These are phyloP conservation scores for Aphis gossypii DNA, from an alignment of 1,140 invertebrate genomes.

Conservation along the genomic window DNA sequence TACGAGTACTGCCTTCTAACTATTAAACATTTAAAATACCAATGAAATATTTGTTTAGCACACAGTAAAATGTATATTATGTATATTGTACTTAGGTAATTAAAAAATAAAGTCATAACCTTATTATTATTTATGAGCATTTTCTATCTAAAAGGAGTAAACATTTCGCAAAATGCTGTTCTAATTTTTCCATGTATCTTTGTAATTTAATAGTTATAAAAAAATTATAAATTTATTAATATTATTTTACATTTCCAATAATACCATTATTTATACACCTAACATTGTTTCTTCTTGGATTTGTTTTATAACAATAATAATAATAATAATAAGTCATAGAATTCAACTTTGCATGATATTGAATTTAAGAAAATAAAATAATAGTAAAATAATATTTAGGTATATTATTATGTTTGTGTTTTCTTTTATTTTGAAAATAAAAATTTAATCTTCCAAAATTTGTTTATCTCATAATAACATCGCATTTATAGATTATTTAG, in stretches of 20 bases:
- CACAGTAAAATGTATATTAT: too few species aligned
- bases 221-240: not conserved
- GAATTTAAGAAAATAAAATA: not conserved
- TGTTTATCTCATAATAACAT: not conserved
- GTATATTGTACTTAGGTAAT: too few species aligned
- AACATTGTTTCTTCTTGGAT: not conserved
- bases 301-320: not conserved
- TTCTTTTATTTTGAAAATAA: not conserved
- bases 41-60: too few species aligned
- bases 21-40: too few species aligned
- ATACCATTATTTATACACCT: not conserved
- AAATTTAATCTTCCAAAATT: not conserved
- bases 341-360: not conserved
- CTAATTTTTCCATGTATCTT: too few species aligned
- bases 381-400: not conserved
- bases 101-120: too few species aligned
- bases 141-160: too few species aligned
- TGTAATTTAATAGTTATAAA: not conserved
- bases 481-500: not conserved
- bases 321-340: not conserved
- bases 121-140: too few species aligned
- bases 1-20: too few species aligned
- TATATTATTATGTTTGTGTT: not conserved
- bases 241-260: not conserved
- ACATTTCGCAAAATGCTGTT: too few species aligned